phyloP scores from a whole-genome alignment of 2,888 invertebrate genomes.

The Mimachlamys varia region DNA sequence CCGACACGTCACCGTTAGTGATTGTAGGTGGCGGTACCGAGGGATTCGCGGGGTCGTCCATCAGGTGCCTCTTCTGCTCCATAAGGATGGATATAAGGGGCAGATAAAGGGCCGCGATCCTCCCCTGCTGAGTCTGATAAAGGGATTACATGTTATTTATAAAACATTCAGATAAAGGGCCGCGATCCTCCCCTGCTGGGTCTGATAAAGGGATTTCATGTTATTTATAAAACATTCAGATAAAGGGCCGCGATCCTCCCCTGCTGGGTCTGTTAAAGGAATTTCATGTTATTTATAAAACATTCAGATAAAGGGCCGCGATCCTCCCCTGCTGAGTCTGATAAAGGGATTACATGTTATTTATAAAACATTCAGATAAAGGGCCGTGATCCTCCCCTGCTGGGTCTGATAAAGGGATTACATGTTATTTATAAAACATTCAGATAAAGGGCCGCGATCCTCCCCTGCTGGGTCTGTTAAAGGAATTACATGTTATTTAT shows the following conservation, averaged over 20 bases:
- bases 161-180: slow-evolving; percentile 83
- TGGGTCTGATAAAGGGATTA: slow-evolving; percentile 83
- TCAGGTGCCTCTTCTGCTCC: slow-evolving; percentile 92
- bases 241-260: slow-evolving; percentile 94
- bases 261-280: slow-evolving; percentile 85
- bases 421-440: not conserved
- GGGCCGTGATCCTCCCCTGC: slow-evolving; percentile 91
- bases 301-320: slow-evolving; percentile 93
- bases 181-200: slow-evolving; percentile 91
- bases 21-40: slow-evolving; percentile 47
- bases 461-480: slow-evolving; percentile 86
- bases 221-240: slow-evolving; percentile 82
- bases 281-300: not conserved
- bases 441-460: slow-evolving; percentile 94
- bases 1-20: slow-evolving; percentile 60
- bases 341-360: slow-evolving; percentile 41
- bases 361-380: slow-evolving; percentile 89
- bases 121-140: slow-evolving; percentile 86
- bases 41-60: slow-evolving; percentile 58
- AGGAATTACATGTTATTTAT: not conserved
- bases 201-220: slow-evolving; percentile 79
- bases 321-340: slow-evolving; percentile 90
- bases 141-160: not conserved
- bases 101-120: slow-evolving; percentile 94
- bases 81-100: slow-evolving; percentile 94